Evolutionary conservation across 1,140 invertebrate species (phyloP), one percentile per base, ranked within the genome.

Genomic region (Eupristina koningsbergeri): DNA sequence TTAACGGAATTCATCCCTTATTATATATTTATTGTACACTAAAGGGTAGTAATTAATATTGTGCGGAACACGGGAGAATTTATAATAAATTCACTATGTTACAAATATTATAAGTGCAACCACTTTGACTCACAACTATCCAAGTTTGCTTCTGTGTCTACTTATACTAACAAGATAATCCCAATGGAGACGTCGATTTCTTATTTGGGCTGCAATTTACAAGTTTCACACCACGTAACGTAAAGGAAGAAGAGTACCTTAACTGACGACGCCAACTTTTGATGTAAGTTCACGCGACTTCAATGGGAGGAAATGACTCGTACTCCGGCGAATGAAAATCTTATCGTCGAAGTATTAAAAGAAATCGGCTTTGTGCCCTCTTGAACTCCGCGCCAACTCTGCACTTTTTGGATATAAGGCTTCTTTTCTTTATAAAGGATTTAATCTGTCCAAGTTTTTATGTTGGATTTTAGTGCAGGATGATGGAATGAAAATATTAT

Each of bases 291-390:
- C n/a, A 47, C 36, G 29, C 29, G 31, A 75, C 26, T 39, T 9
- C 8, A 29, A 41, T 39, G 22, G 45, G 41, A 41, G 45, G 45
- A 69, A 69, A 83, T 77, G 80, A 81, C 39, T n/a, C 53, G 71
- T 17, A 61, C 47, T 76, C 45, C 41, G 19, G 31, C 81, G 47
- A 83, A 61, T 83, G 45, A 83, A 83, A 83, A 77, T 39, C 74
- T 83, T 76, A 83, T 83, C 74, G 34, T 50, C 71, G 1, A 6
- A 58, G 36, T 69, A 83, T 77, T 83, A 67, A 77, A 77, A n/a
- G 74, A 76, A 76, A 76, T 82, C 73, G 63, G 58, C 29, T 77
- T 76, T 69, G 61, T 53, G 34, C 39, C 74, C 41, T 67, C 39
- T 41, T 63, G 45, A 82, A 83, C 81, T 83, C 77, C 67, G 0